Base-by-base conservation (phyloP, 1,140 invertebrate genomes). In the Belonocnema kinseyi region DNA sequence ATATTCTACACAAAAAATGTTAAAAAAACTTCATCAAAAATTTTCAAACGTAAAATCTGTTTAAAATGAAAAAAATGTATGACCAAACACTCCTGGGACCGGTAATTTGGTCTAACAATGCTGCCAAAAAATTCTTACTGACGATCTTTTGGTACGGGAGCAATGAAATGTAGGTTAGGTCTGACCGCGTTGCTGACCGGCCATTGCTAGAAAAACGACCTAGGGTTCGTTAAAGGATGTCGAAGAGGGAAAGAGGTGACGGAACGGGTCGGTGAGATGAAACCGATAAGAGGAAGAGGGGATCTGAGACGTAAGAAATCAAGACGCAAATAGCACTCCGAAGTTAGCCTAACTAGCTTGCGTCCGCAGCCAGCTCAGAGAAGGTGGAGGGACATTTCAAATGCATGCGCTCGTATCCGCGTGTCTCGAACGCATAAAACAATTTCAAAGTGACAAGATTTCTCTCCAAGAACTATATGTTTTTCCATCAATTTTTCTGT, bases 291-390 rank as follows among this genome's bases (percentile, higher is more conserved):
- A 80, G 76, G 50, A 76, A 83, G 61, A 75, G 79, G 72, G 78
- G 79, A 81, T 82, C 83, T 81, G 81, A 86, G 84, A 87, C 80
- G 85, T 83, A 88, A 88, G 85, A 86, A 90, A 87, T 89, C 88
- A 88, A 89, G 89, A 90, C 89, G 86, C 80, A 90, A 90, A 90
- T 90, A 90, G 88, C 87, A 84, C 85, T 83, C 88, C 85, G 86
- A 90, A 85, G 51, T 91, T 91, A 90, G 90, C 87, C 89, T 91
- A 91, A 91, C 86, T 75, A 80, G 79, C 78, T 77, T 80, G 80
- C 82, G 40, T 46, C 40, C 40, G 40, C 86, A 88, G 88, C 83
- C 88, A 80, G 83, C 86, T 86, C 83, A 84, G 82, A 82, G 81
- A 46, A 46, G 40, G 40, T 46, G 40, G 85, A 83, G 85, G 84